phyloP scores from a whole-genome alignment of 2,888 invertebrate genomes.

The Patella ulyssiponensis region DNA sequence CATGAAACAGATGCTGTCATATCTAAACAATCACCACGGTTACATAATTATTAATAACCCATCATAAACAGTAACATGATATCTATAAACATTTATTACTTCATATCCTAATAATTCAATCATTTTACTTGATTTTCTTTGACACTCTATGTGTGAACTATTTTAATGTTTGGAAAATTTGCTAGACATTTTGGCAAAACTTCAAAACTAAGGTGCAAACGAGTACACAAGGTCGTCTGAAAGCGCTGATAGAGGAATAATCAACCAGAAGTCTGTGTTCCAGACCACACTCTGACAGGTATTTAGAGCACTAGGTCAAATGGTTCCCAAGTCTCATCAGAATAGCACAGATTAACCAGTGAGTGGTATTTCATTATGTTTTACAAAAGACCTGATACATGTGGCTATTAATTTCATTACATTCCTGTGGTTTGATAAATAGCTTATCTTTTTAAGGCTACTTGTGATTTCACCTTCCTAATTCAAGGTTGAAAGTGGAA shows the following conservation, averaged over 20 bases:
- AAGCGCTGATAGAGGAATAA: background rate
- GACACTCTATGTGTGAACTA: background rate
- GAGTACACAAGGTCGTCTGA: constrained; percentile 6
- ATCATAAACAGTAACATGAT: too few relatives aligned
- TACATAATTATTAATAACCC: too few relatives aligned
- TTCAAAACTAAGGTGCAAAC: background rate
- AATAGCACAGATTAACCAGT: background rate
- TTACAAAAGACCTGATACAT: background rate
- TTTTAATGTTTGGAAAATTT: constrained; percentile 7
- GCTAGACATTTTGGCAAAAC: constrained; percentile 6
- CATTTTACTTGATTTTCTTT: too few relatives aligned
- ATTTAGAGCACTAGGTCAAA: constrained; percentile 12
- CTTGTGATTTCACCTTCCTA: background rate
- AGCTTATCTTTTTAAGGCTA: background rate
- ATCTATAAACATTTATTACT: too few relatives aligned
- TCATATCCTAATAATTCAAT: too few relatives aligned
- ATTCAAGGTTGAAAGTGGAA: too few relatives aligned
- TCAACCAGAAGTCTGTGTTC: background rate
- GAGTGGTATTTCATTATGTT: background rate
- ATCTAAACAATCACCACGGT: too few relatives aligned
- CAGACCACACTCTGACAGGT: background rate
- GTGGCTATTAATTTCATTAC: background rate
- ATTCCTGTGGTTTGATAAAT: constrained; percentile 9
- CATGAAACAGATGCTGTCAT: too few relatives aligned
- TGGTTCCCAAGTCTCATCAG: background rate